phyloP scores from a whole-genome alignment of 2,797 vertebrate genomes.

The Apogon hyalosoma region DNA sequence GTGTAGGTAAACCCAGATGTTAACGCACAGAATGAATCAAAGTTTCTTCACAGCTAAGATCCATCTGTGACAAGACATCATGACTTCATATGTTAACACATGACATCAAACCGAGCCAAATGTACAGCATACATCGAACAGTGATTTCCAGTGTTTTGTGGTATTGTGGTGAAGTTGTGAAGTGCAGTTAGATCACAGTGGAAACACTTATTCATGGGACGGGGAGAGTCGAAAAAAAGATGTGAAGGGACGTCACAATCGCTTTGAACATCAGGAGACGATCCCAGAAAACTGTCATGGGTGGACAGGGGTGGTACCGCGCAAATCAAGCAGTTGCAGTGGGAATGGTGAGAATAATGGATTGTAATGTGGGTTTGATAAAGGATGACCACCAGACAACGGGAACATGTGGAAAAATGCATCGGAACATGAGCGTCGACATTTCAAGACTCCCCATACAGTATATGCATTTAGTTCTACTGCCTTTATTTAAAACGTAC shows the following conservation, averaged over 20 bases:
- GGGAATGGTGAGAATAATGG: conserved; percentile 17
- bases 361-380: conserved; percentile 27
- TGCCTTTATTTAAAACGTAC: background rate
- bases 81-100: conserved; percentile 50
- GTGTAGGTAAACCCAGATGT: conserved; percentile 48
- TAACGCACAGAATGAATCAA: conserved; percentile 41
- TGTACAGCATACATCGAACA: conserved; percentile 35
- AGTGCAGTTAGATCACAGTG: conserved; percentile 49
- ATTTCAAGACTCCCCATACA: background rate
- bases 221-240: conserved; percentile 23
- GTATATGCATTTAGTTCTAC: background rate
- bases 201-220: conserved; percentile 60
- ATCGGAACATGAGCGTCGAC: conserved; percentile 12
- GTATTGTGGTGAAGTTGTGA: conserved; percentile 37
- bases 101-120: conserved; percentile 35
- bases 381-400: conserved; percentile 13
- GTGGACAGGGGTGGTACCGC: conserved; percentile 35
- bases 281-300: conserved; percentile 43
- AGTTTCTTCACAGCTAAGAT: conserved; percentile 8
- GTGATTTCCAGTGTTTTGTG: conserved; percentile 35
- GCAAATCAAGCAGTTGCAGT: conserved; percentile 22
- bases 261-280: conserved; percentile 4
- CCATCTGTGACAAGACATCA: conserved; percentile 50
- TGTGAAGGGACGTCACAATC: conserved; percentile 42
- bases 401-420: background rate